phyloP scores from a whole-genome alignment of 2,113 vertebrate genomes.

The Sapajus apella region DNA sequence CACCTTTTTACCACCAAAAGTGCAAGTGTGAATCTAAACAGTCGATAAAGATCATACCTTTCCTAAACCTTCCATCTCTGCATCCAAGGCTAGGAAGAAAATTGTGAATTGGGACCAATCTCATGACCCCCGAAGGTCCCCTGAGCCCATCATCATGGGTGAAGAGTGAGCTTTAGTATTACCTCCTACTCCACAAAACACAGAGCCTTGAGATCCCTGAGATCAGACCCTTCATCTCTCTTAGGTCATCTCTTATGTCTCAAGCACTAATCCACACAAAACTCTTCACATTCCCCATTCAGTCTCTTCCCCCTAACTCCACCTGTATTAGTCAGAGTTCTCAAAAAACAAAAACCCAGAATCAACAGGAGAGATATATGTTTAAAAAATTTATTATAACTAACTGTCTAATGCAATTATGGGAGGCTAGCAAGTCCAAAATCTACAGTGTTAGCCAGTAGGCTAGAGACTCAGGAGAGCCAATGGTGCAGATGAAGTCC shows the following conservation, averaged over 20 bases:
- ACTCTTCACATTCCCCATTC: neutral
- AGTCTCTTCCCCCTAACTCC: neutral
- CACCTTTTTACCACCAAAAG: neutral
- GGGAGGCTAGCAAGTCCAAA: neutral
- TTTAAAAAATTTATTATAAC: neutral
- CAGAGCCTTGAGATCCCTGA: neutral
- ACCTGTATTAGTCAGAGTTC: neutral
- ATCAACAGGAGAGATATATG: neutral
- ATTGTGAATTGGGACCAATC: neutral
- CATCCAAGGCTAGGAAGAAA: neutral
- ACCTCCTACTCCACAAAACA: neutral
- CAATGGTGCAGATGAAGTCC: neutral
- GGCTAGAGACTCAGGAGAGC: neutral
- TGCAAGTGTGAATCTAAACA: neutral
- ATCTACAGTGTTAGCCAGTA: neutral
- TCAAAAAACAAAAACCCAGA: neutral
- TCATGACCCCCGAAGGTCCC: neutral
- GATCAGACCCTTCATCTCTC: neutral
- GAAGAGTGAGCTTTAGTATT: neutral
- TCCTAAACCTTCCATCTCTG: neutral
- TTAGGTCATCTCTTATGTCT: neutral
- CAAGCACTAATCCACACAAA: neutral
- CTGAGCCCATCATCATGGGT: neutral
- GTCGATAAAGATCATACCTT: neutral
- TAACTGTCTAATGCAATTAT: neutral